Evolutionary conservation across 1,140 invertebrate genomes (phyloP), one percentile per base, ranked within the genome.

Genomic region (Calosoma granatense): DNA sequence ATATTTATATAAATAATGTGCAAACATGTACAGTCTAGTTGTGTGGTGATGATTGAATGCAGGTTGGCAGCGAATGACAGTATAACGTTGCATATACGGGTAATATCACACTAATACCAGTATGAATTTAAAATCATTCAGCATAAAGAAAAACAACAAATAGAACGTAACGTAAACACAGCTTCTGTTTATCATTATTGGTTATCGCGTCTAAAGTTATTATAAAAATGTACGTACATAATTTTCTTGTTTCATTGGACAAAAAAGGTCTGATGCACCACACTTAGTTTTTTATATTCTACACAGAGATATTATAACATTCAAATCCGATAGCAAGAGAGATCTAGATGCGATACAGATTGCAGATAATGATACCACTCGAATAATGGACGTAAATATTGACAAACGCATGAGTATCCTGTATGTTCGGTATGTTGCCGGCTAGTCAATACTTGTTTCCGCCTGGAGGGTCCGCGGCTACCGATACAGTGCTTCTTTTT

Each of bases 311-410:
- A 30, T 30, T 30, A 30, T 14, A 30, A 30, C 17, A 47, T 47
- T 47, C 41, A 47, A 47, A 47, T 47, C 41, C 41, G 41, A 47
- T 47, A 47, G 41, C 41, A 17, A 9, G 6, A 17, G 41, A 47
- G 41, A 47, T 47, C 41, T 47, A 47, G 41, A 47, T 47, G 41
- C 41, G 41, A 47, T 47, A 6, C 41, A 47, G 41, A 47, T 47
- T 47, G 41, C 41, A 47, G 41, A 47, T 47, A 47, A 47, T 47
- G 15, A 47, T 47, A 47, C 41, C 41, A 47, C 9, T 47, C 41
- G 41, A 47, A 47, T 47, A 47, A 12, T 9, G 41, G 41, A 12
- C 9, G 17, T 4, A 47, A 47, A 17, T 47, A 12, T 47, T 17
- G 41, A 47, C 3, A 17, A 11, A 47, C 15, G 41, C 15, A 47